Evolutionary conservation across 2,113 vertebrate species (phyloP).

Genomic region (Hucho hucho): DNA sequence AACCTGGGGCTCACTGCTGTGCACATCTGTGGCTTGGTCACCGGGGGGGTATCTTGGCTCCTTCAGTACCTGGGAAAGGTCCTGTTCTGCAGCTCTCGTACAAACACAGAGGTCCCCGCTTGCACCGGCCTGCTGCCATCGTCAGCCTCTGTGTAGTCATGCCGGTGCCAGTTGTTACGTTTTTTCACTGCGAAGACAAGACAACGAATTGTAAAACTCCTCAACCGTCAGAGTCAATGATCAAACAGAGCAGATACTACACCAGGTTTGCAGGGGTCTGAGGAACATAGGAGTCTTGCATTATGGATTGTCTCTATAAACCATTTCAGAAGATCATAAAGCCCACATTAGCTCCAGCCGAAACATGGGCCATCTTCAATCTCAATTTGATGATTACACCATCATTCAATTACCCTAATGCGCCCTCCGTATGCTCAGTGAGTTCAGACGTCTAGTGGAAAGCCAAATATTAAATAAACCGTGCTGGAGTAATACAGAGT

Average conservation of each 20-base stretch:
- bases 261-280: background rate
- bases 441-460: too few species aligned
- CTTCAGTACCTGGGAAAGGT: constrained; percentile 80
- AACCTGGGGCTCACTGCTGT: background rate
- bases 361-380: constrained; percentile 7
- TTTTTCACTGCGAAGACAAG: constrained; percentile 78
- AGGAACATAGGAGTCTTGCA: background rate
- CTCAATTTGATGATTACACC: constrained; percentile 29
- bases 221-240: too few species aligned
- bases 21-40: background rate
- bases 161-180: constrained; percentile 87
- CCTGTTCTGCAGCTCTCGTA: constrained; percentile 77
- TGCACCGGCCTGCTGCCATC: constrained; percentile 83
- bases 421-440: too few species aligned
- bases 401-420: constrained; percentile 30
- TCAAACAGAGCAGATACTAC: background rate
- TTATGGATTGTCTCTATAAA: constrained; percentile 21
- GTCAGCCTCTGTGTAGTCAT: constrained; percentile 86
- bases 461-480: background rate
- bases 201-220: too few species aligned
- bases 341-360: background rate
- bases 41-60: background rate
- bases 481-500: background rate
- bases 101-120: constrained; percentile 83
- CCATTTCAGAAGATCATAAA: constrained; percentile 13